These are phyloP conservation scores for Propsilocerus akamusi DNA, from an alignment of 1,140 invertebrate species.

Conservation along the genomic window DNA sequence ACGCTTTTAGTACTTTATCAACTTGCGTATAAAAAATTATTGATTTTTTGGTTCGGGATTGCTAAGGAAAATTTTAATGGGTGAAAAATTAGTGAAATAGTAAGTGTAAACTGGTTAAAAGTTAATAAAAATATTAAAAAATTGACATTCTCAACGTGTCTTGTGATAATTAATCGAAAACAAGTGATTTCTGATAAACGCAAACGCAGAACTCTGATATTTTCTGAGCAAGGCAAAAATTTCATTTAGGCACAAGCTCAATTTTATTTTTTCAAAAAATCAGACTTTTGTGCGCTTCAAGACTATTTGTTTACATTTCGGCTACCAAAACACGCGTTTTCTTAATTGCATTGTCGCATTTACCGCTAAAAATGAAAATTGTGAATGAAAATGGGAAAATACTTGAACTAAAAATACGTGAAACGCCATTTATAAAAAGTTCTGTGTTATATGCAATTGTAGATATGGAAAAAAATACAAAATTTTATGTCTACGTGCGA, in stretches of 20 bases:
- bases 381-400: background rate
- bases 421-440: slow-evolving; percentile 3
- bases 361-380: background rate
- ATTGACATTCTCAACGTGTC: background rate
- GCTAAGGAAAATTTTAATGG: slow-evolving; percentile 3
- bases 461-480: too few species aligned
- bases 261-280: background rate
- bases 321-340: slow-evolving; percentile 1
- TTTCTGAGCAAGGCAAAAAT: background rate
- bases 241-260: background rate
- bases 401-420: background rate
- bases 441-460: background rate
- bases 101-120: background rate
- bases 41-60: background rate
- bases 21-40: background rate
- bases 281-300: slow-evolving; percentile 3
- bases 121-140: background rate
- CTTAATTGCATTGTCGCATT: background rate
- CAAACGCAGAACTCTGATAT: background rate
- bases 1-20: too few species aligned
- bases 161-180: background rate
- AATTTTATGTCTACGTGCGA: too few species aligned
- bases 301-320: background rate
- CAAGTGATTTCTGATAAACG: slow-evolving; percentile 1
- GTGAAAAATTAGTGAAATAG: slow-evolving; percentile 1